These are phyloP conservation scores for Cheilosia scutellata DNA, from an alignment of 2,888 invertebrate genomes.

Conservation along the genomic window DNA sequence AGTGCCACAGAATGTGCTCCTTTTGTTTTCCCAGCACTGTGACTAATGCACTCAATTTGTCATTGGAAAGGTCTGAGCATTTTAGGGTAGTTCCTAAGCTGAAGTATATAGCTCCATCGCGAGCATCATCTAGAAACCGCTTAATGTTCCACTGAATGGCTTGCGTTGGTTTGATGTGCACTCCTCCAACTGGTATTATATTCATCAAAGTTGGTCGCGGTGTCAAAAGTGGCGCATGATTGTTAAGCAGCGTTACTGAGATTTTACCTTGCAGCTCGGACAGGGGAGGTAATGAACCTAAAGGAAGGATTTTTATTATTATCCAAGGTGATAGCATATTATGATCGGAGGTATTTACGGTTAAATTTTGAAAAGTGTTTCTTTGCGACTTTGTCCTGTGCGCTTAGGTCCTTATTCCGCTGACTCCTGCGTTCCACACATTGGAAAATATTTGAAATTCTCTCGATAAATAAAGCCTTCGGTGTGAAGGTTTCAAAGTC, in stretches of 20 bases:
- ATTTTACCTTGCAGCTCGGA: conserved; percentile 84
- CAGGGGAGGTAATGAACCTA: conserved; percentile 66
- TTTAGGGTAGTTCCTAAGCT: conserved; percentile 84
- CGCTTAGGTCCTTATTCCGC: conserved; percentile 80
- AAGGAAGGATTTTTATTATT: background rate
- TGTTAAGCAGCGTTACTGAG: conserved; percentile 84
- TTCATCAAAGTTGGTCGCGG: conserved; percentile 84
- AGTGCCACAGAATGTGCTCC: conserved; percentile 84
- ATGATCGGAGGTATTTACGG: conserved; percentile 76
- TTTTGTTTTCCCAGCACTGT: conserved; percentile 82
- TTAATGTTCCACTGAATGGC: conserved; percentile 83
- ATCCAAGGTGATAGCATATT: background rate
- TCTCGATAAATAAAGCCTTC: conserved; percentile 84
- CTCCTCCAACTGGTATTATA: conserved; percentile 85
- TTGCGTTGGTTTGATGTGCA: conserved; percentile 84
- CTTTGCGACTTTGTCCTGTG: conserved; percentile 81
- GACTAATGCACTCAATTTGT: conserved; percentile 81
- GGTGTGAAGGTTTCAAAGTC: conserved; percentile 83
- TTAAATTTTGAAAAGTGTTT: conserved; percentile 80
- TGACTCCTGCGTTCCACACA: conserved; percentile 80
- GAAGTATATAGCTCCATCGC: conserved; percentile 84
- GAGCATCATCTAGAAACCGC: conserved; percentile 83
- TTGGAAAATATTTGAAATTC: conserved; percentile 85
- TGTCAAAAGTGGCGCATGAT: conserved; percentile 84
- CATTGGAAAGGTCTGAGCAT: conserved; percentile 82